Base-by-base conservation (phyloP, 1,140 invertebrate species). In the Centruroides sculpturatus region DNA sequence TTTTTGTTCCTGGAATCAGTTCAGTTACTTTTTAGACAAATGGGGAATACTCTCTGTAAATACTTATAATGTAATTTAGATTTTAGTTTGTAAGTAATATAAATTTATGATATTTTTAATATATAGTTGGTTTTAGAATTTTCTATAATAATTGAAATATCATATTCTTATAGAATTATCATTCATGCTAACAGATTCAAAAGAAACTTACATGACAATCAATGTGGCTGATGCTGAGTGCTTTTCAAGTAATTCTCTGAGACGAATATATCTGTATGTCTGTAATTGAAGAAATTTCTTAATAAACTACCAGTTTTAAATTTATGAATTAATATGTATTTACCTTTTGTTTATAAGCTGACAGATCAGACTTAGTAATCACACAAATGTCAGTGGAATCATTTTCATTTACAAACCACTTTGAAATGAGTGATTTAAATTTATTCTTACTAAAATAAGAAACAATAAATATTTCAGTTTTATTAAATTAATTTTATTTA, bases 221-320 rank as follows among this genome's bases (percentile, higher is more conserved):
- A 96, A 77, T 47, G 82, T 82, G 1, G 91, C 83, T 54, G 88
- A 79, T 66, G 75, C 82, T 6, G 90, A 94, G 74, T 94, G 83
- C 71, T 89, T 82, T 47, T 86, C 72, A 11, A 96, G 72, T 60
- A 94, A 75, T 73, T 96, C 90, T 59, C 88, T 77, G 49, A 94
- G 77, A 66, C 89, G 81, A 56, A 95, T 76, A 68, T 93, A 89
- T 4, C 89, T 76, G 72, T 86, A 80, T 1, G 87, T 92, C 78
- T 93, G 59, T 12, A 67, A 59, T 47, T 2, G 23, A 23, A 59
- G 13, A 23, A 50, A 51, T 59, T 50, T 47, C 35, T 23, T 53
- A 3, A 34, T 55, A 47, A 55, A 58, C 34, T 62, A 55, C 3
- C 46, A 56, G 13, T 35, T 8, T 55, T 41, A 13, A 23, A 7